Conservation (phyloP, 1,140 invertebrate genomes). For the Rhysida immarginata region DNA sequence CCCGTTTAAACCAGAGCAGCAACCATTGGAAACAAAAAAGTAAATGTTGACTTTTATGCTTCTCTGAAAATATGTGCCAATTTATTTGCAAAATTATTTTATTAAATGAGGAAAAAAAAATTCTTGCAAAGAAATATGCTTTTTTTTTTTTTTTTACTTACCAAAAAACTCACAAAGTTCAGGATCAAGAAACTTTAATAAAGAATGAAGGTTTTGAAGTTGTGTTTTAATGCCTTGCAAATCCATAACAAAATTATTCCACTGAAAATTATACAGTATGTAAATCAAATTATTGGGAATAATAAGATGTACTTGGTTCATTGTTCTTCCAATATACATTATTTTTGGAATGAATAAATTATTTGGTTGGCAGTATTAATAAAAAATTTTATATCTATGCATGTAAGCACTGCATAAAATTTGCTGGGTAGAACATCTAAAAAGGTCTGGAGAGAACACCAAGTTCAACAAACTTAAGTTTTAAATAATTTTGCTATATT, state of each 20-base stretch:
- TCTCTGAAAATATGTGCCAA: slow-evolving; percentile 37
- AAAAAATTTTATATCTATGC: neutral
- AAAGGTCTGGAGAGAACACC: neutral
- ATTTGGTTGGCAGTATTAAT: neutral
- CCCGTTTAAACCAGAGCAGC: slow-evolving; percentile 44
- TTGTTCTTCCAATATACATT: too few relatives aligned
- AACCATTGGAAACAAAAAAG: slow-evolving; percentile 93
- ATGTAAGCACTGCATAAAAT: neutral
- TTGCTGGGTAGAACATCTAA: neutral
- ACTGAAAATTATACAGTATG: slow-evolving; percentile 37
- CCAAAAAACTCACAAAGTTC: slow-evolving; percentile 62
- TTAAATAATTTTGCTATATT: too few relatives aligned
- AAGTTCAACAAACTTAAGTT: too few relatives aligned
- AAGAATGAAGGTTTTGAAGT: slow-evolving; percentile 61
- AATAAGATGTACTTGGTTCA: too few relatives aligned
- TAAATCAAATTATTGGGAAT: too few relatives aligned
- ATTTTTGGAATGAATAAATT: slow-evolving; percentile 1
- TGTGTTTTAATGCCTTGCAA: slow-evolving; percentile 94
- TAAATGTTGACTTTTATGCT: slow-evolving; percentile 90
- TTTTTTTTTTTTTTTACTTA: slow-evolving; percentile 13
- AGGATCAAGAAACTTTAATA: slow-evolving; percentile 67
- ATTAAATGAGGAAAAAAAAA: neutral
- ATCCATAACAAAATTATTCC: slow-evolving; percentile 92
- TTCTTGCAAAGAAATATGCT: neutral
- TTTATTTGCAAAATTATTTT: neutral